Base-by-base conservation (phyloP, 2,797 vertebrate genomes). In the Hemibagrus guttatus region DNA sequence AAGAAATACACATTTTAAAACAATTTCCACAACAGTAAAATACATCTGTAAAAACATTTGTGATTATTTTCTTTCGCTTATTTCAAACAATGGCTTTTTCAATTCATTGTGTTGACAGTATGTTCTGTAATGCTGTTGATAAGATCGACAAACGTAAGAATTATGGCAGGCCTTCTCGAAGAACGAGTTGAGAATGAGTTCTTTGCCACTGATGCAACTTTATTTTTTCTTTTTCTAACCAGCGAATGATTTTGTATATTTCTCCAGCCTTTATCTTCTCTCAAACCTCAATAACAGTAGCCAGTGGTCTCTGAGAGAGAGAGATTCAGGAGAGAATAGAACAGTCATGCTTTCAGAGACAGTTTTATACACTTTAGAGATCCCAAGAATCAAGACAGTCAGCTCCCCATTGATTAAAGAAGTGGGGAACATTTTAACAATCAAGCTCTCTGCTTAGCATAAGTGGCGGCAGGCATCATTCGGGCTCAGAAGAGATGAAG, bases 361-460 rank as follows among this genome's bases (percentile, higher is more conserved):
- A 93, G 94, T 94, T 95, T 95, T 94, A 93, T 94, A 90, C 92
- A 93, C 92, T 94, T 91, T 90, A 92, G 90, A 94, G 93, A 92
- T 90, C 84, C 88, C 86, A 91, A 92, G 91, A 94, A 94, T 94
- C 92, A 93, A 91, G 93, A 93, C 91, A 92, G 91, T 92, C 92
- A 89, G 92, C 91, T 93, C 92, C 94, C 88, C 91, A 93, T 95
- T 96, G 94, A 95, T 95, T 95, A 93, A 93, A 94, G 93, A 94
- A 94, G 93, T 94, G 94, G 91, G 88, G 90, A 92, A 91, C 91
- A 75, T 94, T 95, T 93, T 92, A 91, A 93, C 92, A 95, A 93
- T 94, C 94, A 95, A 91, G 91, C 88, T 92, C 93, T 81, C 91
- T 84, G 88, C 86, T 84, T 61, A 4, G 76, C 83, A 87, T 87